Evolutionary conservation across 37 sponge, comb jelly and placozoan species (phyloP).

Genomic region (Cladorhizidae sp.): DNA sequence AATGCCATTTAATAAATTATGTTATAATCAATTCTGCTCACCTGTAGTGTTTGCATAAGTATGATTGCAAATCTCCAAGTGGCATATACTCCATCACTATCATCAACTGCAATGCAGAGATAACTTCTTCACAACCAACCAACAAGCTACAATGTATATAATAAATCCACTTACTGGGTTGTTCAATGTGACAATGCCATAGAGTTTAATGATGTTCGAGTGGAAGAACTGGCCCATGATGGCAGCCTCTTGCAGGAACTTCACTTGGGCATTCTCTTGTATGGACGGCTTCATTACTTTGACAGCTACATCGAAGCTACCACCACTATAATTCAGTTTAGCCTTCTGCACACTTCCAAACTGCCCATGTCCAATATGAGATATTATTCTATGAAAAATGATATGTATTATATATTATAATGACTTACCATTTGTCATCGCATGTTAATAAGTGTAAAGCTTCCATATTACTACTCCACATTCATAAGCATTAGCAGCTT

Average conservation of each 20-base stretch:
- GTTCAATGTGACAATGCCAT: conserved; percentile 66
- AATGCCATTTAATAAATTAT: too few relatives aligned
- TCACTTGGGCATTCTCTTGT: conserved; percentile 22
- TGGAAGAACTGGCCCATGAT: conserved; percentile 78
- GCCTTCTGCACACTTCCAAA: conserved; percentile 68
- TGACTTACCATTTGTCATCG: too few relatives aligned
- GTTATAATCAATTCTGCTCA: too few relatives aligned
- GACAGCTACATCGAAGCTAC: conserved; percentile 38
- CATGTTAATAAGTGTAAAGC: too few relatives aligned
- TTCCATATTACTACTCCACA: too few relatives aligned
- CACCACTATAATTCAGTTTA: conserved; percentile 18
- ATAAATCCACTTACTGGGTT: conserved; percentile 51
- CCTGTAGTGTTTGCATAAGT: conserved; percentile 34
- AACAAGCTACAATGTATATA: not conserved
- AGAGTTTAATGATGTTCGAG: conserved; percentile 58
- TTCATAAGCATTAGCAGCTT: too few relatives aligned
- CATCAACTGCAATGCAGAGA: conserved; percentile 25
- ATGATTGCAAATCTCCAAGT: conserved; percentile 48
- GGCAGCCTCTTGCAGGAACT: conserved; percentile 78
- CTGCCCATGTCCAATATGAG: conserved; percentile 58
- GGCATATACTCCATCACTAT: conserved; percentile 60
- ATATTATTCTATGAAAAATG: not conserved
- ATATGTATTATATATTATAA: too few relatives aligned
- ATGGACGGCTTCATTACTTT: conserved; percentile 40
- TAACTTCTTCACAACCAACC: not conserved